Conservation (phyloP, 2,113 vertebrate genomes). For the Chlamydotis undulata region DNA sequence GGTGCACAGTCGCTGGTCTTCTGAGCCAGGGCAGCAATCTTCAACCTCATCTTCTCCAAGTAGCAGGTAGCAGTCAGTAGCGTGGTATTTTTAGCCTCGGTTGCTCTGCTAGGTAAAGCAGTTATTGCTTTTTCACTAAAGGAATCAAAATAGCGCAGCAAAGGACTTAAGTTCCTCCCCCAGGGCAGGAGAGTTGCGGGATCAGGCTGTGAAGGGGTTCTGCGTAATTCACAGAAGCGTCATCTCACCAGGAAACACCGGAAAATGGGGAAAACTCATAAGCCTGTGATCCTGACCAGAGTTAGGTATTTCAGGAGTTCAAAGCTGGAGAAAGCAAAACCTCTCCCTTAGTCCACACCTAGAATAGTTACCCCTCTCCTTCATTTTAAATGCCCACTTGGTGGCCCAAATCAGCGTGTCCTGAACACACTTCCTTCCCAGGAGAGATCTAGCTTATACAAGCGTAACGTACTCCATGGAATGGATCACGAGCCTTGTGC, state of each 20-base stretch:
- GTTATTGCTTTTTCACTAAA: not conserved
- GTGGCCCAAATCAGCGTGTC: fast-evolving
- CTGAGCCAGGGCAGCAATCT: not conserved
- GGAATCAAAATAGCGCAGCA: not conserved
- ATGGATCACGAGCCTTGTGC: fast-evolving
- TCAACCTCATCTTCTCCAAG: not conserved
- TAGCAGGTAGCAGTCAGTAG: fast-evolving
- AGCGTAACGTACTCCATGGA: fast-evolving
- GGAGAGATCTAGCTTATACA: not conserved
- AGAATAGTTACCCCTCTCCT: not conserved
- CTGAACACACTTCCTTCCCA: fast-evolving
- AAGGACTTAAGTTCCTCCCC: fast-evolving
- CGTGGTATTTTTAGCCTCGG: not conserved
- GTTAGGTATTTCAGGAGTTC: not conserved
- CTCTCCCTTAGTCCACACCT: fast-evolving
- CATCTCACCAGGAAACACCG: not conserved
- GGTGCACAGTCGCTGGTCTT: fast-evolving
- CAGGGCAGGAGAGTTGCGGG: fast-evolving
- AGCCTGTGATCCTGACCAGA: not conserved
- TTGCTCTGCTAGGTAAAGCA: not conserved
- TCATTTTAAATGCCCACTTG: not conserved
- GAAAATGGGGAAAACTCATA: not conserved
- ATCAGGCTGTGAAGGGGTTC: not conserved
- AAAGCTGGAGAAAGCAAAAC: not conserved
- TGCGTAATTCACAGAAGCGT: fast-evolving